Evolutionary conservation across 1,140 invertebrate genomes (phyloP), one percentile per base, ranked within the genome.

Genomic region (Trichoplusia ni): DNA sequence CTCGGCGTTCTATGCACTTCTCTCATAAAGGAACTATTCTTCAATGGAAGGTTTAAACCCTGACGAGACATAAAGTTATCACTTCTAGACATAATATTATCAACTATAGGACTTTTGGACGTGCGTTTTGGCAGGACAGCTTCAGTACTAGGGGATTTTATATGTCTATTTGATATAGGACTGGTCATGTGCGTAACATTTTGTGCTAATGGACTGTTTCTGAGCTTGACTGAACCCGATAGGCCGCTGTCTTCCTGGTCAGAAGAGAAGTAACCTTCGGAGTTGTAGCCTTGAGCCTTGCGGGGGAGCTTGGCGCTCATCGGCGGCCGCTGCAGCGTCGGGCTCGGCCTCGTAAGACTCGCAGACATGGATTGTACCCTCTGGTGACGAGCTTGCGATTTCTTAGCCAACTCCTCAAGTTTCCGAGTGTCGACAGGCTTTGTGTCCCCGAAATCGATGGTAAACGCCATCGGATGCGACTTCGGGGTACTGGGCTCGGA

Each of bases 311-410:
- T 93, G 63, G 89, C 92, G 83, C 92, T 93, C 80, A 93, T 84
- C 8, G 93, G 93, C n/a, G 93, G 92, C 56, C 92, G 84, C 51
- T 91, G 73, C 66, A 82, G 42, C 1, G 77, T 59, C 1, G 86
- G 85, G 42, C 73, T 81, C 5, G 82, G 78, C 19, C 81, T 74
- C 0, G 82, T 84, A 7, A 81, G 61, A 31, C 84, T 87, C 0
- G 84, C 89, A 14, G 94, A 95, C 86, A 94, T 92, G 1, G 94
- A 95, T 47, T 94, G 93, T n/a, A 94, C 94, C 64, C 94, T 90
- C 64, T 92, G 92, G 73, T 95, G 94, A 1, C 94, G 91, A 19
- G 92, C 94, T 75, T 94, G 93, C 27, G 93, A 94, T 71, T 94
- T 94, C 69, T 95, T 94, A 67, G 94, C 92, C 71, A 95, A 78